phyloP scores from a whole-genome alignment of 2,888 invertebrate species.

The Mythimna pallens region DNA sequence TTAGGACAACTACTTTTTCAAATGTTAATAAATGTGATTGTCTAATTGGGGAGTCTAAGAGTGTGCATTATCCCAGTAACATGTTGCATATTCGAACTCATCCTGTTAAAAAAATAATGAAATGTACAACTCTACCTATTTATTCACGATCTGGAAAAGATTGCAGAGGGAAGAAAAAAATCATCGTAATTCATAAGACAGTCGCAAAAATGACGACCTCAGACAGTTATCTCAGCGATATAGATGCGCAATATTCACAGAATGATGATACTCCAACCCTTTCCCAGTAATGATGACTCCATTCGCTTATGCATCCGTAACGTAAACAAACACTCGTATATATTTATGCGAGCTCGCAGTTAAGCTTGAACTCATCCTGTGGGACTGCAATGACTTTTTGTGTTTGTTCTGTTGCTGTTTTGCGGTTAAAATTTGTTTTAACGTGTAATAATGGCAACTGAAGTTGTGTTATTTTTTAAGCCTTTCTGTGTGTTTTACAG shows the following conservation, averaged over 20 bases:
- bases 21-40: no score
- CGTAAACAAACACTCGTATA: conserved; percentile 42
- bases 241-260: background rate
- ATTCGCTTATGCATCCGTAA: conserved; percentile 33
- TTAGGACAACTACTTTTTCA: no score
- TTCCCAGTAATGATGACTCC: conserved; percentile 35
- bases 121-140: background rate
- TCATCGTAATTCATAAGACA: background rate
- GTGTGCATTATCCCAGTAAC: no score
- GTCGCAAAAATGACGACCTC: background rate
- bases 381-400: conserved; percentile 53
- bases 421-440: conserved; percentile 44
- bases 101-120: background rate
- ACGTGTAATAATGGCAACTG: conserved; percentile 55
- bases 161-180: background rate
- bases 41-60: no score
- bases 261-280: background rate
- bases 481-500: conserved; percentile 7
- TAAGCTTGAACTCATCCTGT: conserved; percentile 50
- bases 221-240: background rate
- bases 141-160: background rate
- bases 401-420: conserved; percentile 48
- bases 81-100: background rate
- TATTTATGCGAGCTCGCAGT: conserved; percentile 54
- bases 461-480: conserved; percentile 25